phyloP scores from a whole-genome alignment of 53 echinoderm and acorn worm genomes.

The Glandiceps talaboti region DNA sequence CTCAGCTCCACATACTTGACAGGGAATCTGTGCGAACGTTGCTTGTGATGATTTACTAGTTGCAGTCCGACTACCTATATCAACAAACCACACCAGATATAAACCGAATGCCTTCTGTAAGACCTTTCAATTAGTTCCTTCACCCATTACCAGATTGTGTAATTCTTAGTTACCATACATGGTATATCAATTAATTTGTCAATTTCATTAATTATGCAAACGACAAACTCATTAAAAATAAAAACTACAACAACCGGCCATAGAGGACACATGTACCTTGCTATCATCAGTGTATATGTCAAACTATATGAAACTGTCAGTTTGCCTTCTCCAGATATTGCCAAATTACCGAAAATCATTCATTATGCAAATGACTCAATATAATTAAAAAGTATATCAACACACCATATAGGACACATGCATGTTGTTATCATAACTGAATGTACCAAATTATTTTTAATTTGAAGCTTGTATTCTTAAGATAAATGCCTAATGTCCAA shows the following conservation, averaged over 20 bases:
- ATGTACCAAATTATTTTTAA: neutral
- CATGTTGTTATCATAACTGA: neutral
- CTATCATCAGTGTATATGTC: too few species aligned
- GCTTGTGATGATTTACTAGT: neutral
- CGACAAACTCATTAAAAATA: neutral
- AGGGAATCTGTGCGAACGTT: neutral
- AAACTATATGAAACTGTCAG: neutral
- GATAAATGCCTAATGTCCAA: neutral
- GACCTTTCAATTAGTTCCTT: too few species aligned
- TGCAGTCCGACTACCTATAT: neutral
- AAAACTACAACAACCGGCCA: too few species aligned
- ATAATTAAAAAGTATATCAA: too few species aligned
- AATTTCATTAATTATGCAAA: neutral
- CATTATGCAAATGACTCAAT: neutral
- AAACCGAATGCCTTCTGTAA: too few species aligned
- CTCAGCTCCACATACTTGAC: neutral
- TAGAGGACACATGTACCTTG: too few species aligned
- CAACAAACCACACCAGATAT: neutral
- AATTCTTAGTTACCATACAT: too few species aligned
- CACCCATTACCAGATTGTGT: too few species aligned
- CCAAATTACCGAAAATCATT: neutral
- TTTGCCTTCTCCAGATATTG: neutral
- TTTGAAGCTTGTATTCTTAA: neutral
- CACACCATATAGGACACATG: neutral
- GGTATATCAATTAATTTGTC: neutral